A percentile compares a stretch with the other conserved stretches of the same genome.
Evolutionary conservation across 2,797 vertebrate genomes (phyloP).

Genomic region (Gobio occitaniae): DNA sequence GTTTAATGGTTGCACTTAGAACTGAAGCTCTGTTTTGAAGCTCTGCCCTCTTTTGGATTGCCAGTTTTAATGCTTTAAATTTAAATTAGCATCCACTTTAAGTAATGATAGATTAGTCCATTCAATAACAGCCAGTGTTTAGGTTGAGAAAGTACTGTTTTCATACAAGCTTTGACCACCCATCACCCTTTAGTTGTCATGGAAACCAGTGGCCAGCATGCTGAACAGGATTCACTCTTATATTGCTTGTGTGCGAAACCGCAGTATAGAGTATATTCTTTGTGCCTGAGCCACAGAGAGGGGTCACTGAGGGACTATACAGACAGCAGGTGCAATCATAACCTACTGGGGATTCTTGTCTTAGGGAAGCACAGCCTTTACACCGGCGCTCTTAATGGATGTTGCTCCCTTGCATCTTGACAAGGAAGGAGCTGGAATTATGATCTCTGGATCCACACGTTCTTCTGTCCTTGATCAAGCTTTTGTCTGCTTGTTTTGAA

Average conservation of each 20-base stretch:
- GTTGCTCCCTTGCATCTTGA: neutral
- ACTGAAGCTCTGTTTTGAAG: neutral
- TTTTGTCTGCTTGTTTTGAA: neutral
- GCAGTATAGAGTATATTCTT: slow-evolving; percentile 11
- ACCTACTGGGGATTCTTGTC: neutral
- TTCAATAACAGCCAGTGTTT: slow-evolving; percentile 6
- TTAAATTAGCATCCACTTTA: neutral
- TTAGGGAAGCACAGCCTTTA: neutral
- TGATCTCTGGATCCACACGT: neutral
- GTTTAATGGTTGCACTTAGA: slow-evolving; percentile 12
- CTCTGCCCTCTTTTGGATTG: neutral
- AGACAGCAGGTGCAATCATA: slow-evolving; percentile 29
- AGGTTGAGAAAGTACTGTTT: slow-evolving; percentile 53
- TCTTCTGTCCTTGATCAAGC: slow-evolving; percentile 24
- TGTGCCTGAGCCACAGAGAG: slow-evolving; percentile 14
- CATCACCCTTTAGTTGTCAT: slow-evolving; percentile 61
- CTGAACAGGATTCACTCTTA: slow-evolving; percentile 33
- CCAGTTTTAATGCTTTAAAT: neutral
- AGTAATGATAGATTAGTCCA: neutral
- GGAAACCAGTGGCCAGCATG: slow-evolving; percentile 59
- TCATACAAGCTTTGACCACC: slow-evolving; percentile 32
- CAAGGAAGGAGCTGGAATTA: neutral
- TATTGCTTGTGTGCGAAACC: slow-evolving; percentile 6
- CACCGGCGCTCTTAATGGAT: slow-evolving; percentile 1
- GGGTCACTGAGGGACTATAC: slow-evolving; percentile 24